phyloP scores from a whole-genome alignment of 2,113 vertebrate genomes.

The Nymphicus hollandicus region DNA sequence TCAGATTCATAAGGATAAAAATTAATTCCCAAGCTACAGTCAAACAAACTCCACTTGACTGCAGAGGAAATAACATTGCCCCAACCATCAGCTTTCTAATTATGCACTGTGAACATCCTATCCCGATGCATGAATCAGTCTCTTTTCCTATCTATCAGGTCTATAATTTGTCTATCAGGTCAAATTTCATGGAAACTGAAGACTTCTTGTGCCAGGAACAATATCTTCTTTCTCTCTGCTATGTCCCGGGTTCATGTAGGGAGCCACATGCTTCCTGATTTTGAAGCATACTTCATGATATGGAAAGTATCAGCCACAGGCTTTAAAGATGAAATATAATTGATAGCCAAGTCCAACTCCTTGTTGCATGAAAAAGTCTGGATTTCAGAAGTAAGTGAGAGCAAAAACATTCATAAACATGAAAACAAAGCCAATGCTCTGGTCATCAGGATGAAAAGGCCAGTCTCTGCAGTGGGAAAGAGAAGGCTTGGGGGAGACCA shows the following conservation, averaged over 20 bases:
- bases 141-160: neutral
- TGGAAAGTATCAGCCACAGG: neutral
- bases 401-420: neutral
- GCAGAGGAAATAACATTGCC: neutral
- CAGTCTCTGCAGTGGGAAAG: neutral
- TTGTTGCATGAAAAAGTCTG: neutral
- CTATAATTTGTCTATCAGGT: neutral
- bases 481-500: neutral
- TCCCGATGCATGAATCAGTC: accelerated
- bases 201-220: neutral
- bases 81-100: neutral
- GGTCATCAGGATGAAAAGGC: neutral
- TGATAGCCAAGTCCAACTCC: neutral
- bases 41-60: neutral
- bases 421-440: neutral
- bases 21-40: neutral
- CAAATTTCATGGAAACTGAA: neutral
- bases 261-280: neutral
- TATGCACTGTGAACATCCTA: neutral
- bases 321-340: neutral
- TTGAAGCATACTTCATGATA: neutral
- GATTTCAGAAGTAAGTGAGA: neutral
- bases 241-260: neutral
- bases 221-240: neutral
- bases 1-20: neutral